A percentile compares a stretch with the other conserved stretches of the same genome.
Conservation (phyloP, 2,797 vertebrate genomes). For the Thalassophryne amazonica region DNA sequence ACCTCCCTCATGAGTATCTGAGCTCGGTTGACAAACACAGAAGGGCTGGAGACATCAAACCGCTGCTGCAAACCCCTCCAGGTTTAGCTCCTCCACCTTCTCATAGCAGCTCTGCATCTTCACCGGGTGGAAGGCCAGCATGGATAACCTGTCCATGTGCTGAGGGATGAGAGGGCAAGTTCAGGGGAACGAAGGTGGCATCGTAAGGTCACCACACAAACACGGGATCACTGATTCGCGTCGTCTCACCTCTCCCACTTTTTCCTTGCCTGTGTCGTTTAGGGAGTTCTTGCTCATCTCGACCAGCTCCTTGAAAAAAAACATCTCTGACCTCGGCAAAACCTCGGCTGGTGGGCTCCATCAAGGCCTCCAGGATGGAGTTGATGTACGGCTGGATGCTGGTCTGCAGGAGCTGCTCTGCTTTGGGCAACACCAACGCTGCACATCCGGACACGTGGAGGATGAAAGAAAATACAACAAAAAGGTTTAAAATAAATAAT, state of each 20-base stretch:
- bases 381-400: conserved; percentile 90
- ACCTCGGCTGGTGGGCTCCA: conserved; percentile 93
- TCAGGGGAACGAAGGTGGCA: no score
- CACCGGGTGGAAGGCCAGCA: conserved; percentile 93
- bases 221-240: no score
- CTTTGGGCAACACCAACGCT: conserved; percentile 87
- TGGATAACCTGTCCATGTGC: conserved; percentile 93
- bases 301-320: conserved; percentile 90
- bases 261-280: conserved; percentile 84
- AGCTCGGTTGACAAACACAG: conserved; percentile 90
- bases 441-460: background rate
- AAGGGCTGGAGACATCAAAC: conserved; percentile 87
- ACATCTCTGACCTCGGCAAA: conserved; percentile 90
- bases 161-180: no score
- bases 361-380: conserved; percentile 96
- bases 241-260: conserved; percentile 86
- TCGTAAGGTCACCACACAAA: no score
- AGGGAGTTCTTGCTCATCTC: conserved; percentile 91
- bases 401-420: conserved; percentile 84
- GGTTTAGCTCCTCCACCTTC: conserved; percentile 89
- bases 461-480: background rate
- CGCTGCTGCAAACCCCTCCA: conserved; percentile 95
- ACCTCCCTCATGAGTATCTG: conserved; percentile 98
- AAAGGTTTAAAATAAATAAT: no score
- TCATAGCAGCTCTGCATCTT: conserved; percentile 97